Evolutionary conservation across 2,888 invertebrate genomes (phyloP), one percentile per base, ranked within the genome.

Genomic region (Pteria penguin): DNA sequence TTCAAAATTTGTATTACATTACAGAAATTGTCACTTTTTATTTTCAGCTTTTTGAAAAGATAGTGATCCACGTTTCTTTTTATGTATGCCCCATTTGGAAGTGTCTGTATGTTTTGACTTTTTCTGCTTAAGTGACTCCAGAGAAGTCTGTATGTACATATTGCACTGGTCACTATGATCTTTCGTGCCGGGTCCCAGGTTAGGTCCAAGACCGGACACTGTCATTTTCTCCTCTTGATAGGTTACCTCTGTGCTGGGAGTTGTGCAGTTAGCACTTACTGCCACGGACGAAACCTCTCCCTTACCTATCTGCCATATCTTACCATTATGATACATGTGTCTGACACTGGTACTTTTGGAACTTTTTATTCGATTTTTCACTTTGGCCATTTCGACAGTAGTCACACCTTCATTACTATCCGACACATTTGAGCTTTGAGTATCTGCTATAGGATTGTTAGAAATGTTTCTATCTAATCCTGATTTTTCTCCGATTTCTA

Each of bases 311-410:
- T 72, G 65, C 72, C 72, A 72, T 24, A 72, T 72, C 36, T 72
- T 72, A 5, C 72, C 72, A 57, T 72, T 65, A 27, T 72, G 72
- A 36, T 72, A 72, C 29, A 72, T 72, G 33, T 65, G 63, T 22
- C 72, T 32, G 32, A 72, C 65, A 26, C 31, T 29, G 26, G 54
- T 2, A 29, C 57, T 67, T 32, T 26, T 27, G n/a, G 11, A 26
- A 24, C 14, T 11, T 18, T 24, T 60, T n/a, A 29, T 26, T 33
- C 18, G 63, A 31, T 14, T 26, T 33, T 14, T n/a, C 63, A n/a
- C 63, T 63, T 22, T 33, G 22, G 22, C 63, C 45, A 45, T 45
- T 45, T 45, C 45, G 18, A 45, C 18, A 45, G 11, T 45, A 31
- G 31, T 11, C 18, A n/a, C 24, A 2, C 31, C 29, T 29, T 68